Evolutionary conservation across 2,888 invertebrate genomes (phyloP).

Genomic region (Rambutsinella grinnellia): DNA sequence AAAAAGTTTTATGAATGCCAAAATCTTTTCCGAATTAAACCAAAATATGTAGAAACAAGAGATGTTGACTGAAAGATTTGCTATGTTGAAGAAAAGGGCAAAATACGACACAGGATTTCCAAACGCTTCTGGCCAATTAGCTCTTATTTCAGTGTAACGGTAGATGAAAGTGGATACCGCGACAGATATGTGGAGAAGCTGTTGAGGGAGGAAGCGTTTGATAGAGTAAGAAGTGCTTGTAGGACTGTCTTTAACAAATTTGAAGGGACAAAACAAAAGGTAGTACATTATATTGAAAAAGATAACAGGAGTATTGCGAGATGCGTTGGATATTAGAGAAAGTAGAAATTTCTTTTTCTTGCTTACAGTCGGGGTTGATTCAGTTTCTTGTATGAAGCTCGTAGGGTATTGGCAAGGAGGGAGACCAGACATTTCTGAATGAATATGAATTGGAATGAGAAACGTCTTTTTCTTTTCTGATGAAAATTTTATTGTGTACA

Average conservation of each 20-base stretch:
- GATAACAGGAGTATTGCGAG: background rate
- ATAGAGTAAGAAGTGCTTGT: no score
- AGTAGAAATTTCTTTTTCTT: no score
- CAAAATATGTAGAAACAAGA: slow-evolving; percentile 21
- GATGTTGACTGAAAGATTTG: slow-evolving; percentile 9
- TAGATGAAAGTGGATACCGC: background rate
- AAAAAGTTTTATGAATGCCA: slow-evolving; percentile 2
- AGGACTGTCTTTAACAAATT: no score
- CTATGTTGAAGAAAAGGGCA: slow-evolving; percentile 12
- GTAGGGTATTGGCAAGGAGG: no score
- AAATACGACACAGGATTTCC: slow-evolving; percentile 32
- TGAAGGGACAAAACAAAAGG: slow-evolving; percentile 7
- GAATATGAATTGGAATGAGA: no score
- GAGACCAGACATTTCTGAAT: no score
- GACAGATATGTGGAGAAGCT: background rate
- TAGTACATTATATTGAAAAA: slow-evolving; percentile 6
- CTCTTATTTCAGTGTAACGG: slow-evolving; percentile 19
- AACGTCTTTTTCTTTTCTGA: no score
- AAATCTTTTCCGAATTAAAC: background rate
- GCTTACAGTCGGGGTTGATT: no score
- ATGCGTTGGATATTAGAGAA: no score
- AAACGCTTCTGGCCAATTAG: slow-evolving; percentile 5
- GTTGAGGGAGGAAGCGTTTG: background rate
- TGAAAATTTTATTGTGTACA: no score
- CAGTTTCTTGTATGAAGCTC: no score